Evolutionary conservation across 2,797 vertebrate species (phyloP).

Genomic region (Anguilla pacifica): DNA sequence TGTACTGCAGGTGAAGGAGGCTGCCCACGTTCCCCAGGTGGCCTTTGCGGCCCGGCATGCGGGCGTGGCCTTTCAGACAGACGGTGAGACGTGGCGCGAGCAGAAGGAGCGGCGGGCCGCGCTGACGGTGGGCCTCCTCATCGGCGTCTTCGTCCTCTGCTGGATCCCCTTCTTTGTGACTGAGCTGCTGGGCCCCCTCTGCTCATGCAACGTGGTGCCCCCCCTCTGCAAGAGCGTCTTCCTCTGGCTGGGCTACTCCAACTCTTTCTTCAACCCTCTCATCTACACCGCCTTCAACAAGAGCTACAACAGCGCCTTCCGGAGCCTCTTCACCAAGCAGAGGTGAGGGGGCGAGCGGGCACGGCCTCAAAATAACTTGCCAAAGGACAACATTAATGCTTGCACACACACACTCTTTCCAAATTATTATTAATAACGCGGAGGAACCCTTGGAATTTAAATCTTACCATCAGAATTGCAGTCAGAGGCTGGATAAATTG

Average conservation of each 20-base stretch:
- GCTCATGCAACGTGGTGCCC: slow-evolving; percentile 84
- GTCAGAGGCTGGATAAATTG: not conserved
- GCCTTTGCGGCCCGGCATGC: slow-evolving; percentile 85
- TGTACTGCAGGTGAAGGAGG: slow-evolving; percentile 80
- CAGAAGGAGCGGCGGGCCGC: slow-evolving; percentile 93
- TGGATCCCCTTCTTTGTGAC: slow-evolving; percentile 98
- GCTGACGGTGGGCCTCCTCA: slow-evolving; percentile 94
- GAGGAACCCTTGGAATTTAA: not conserved
- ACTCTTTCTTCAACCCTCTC: slow-evolving; percentile 97
- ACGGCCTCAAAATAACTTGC: no score
- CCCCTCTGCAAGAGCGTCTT: slow-evolving; percentile 95
- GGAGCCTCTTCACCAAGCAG: slow-evolving; percentile 76
- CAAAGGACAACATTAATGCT: no score
- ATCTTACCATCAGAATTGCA: not conserved
- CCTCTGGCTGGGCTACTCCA: slow-evolving; percentile 97
- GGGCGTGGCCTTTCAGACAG: slow-evolving; percentile 89
- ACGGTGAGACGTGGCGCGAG: slow-evolving; percentile 89
- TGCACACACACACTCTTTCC: no score
- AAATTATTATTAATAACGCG: no score
- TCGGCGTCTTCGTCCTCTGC: slow-evolving; percentile 93
- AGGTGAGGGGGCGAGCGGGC: not conserved
- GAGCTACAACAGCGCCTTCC: slow-evolving; percentile 95
- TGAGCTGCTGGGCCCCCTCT: slow-evolving; percentile 89
- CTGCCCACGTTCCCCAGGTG: slow-evolving; percentile 83
- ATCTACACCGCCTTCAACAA: slow-evolving; percentile 98